Percentiles rank a stretch among this genome's conserved stretches.
These are phyloP conservation scores for Numida meleagris DNA, from an alignment of 2,113 vertebrate species.

Conservation along the genomic window DNA sequence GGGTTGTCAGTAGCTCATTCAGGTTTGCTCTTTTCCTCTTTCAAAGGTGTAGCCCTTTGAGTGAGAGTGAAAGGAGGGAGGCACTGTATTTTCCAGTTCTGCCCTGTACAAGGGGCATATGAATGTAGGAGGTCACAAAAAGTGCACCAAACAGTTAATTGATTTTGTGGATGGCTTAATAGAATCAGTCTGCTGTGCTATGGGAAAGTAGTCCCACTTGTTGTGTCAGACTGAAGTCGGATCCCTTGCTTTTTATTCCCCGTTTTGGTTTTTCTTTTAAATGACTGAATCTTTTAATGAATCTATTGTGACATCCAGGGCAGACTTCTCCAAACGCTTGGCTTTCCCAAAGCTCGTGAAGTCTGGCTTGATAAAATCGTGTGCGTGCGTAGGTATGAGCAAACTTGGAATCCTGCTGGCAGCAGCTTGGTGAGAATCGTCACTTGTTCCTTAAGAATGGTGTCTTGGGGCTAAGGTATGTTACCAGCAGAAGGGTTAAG, in stretches of 20 bases:
- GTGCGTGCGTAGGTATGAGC: background rate
- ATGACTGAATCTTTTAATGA: conserved; percentile 1
- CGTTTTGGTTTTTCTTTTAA: background rate
- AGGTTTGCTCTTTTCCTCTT: background rate
- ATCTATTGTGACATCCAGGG: background rate
- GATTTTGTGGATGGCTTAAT: background rate
- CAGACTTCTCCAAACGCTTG: background rate
- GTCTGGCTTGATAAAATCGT: background rate
- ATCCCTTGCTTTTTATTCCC: background rate
- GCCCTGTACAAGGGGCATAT: accelerated
- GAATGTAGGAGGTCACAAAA: background rate
- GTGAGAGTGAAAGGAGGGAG: background rate
- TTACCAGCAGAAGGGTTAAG: conserved; percentile 8
- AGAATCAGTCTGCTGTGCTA: background rate
- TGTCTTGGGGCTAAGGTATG: background rate
- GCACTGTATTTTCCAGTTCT: background rate
- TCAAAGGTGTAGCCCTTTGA: background rate
- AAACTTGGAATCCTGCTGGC: background rate
- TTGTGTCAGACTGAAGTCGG: background rate
- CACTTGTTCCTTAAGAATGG: background rate
- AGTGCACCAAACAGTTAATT: accelerated
- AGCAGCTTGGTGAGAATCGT: background rate
- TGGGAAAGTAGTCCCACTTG: background rate
- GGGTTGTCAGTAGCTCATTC: background rate
- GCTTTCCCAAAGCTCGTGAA: background rate